Conservation (phyloP, 1,140 invertebrate genomes). For the Drosophila varians region DNA sequence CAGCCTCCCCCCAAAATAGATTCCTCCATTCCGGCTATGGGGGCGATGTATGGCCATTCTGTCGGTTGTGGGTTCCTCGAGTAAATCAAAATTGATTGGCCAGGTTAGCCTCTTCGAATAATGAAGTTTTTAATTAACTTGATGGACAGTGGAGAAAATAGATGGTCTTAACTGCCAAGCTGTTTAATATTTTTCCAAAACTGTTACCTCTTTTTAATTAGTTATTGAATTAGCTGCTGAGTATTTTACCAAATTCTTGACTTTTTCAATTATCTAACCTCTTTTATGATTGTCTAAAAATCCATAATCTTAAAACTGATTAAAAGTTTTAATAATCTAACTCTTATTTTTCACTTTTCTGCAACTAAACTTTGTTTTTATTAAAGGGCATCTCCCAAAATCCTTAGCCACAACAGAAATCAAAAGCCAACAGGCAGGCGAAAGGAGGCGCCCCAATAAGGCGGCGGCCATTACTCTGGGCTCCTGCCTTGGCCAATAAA, state of each 20-base stretch:
- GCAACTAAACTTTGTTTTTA: background rate
- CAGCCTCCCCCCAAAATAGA: conserved; percentile 39
- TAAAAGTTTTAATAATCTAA: too few species aligned
- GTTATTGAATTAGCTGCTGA: background rate
- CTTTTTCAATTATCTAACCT: too few species aligned
- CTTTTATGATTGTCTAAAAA: too few species aligned
- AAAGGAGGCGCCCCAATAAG: background rate
- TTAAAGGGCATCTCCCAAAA: conserved; percentile 15
- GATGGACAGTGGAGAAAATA: conserved; percentile 14
- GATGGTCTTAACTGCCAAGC: background rate
- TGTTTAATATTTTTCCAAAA: background rate
- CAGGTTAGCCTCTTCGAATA: conserved; percentile 31
- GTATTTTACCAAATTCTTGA: too few species aligned
- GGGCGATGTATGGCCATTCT: conserved; percentile 42
- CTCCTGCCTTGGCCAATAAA: conserved; percentile 65
- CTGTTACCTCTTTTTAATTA: background rate
- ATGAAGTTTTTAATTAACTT: conserved; percentile 76
- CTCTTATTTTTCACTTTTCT: too few species aligned
- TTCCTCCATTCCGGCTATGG: conserved; percentile 34
- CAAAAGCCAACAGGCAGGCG: background rate
- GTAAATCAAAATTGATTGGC: conserved; percentile 80
- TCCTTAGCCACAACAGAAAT: background rate
- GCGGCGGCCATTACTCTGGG: conserved; percentile 57
- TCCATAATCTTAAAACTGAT: too few species aligned
- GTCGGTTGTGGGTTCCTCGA: conserved; percentile 17